Base-by-base conservation (phyloP, 2,888 invertebrate species). In the Apotomis betuletana region DNA sequence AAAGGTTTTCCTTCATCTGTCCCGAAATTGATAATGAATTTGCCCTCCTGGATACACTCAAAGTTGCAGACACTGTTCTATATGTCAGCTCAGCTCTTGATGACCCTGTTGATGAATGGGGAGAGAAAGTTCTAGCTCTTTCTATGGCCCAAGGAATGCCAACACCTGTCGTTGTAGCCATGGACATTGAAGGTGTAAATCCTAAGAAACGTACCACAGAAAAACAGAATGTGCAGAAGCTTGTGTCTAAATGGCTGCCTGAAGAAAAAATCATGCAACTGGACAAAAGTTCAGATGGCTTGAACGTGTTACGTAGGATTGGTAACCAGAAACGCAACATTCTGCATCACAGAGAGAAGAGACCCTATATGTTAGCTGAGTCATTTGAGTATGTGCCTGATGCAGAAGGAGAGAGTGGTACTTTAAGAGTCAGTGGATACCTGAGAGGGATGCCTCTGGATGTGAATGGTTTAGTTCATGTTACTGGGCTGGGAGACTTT, bases 401-500 rank as follows among this genome's bases (percentile, higher is more conserved):
- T 75, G 79, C 80, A 74, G 87, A 91, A 72, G 86, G 90, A 12
- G 89, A 94, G 0, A 83, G 85, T 76, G 97, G 97, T 8, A 96
- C 95, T 13, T 90, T 98, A 49, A 96, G 96, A 89, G 94, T 99
- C 0, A 96, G 96, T 62, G 99, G 99, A 0, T 99, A 96, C 87
- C 87, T 99, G 65, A 94, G 98, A 79, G 98, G 98, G 0, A 95
- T 95, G 82, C 94, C 96, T 4, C 88, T 99, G 67, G 96, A 97
- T 84, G 98, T 97, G 0, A 98, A 99, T 90, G 94, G 96, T 74
- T 93, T 99, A 68, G 94, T 99, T 38, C 98, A 99, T 83, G 95
- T 99, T 69, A 96, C 98, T 59, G 99, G 99, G 0, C 94, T 97
- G 81, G 99, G 99, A 8, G 98, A 99, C 84, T 99, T 97, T 85